Conservation (phyloP, 2,888 invertebrate genomes). For the Seira ritae region DNA sequence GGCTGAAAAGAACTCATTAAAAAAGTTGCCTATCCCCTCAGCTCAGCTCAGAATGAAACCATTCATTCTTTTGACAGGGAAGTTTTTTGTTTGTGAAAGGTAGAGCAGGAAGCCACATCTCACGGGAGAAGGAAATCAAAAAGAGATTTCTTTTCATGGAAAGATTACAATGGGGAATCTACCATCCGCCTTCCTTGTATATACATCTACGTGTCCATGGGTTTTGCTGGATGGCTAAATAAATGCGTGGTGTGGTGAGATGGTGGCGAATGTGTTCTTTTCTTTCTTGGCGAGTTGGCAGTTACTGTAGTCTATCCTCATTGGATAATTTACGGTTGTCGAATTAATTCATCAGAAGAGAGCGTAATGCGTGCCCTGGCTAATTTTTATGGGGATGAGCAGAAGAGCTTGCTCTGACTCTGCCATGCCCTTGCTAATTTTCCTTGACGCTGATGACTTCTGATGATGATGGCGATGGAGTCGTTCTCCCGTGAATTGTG, state of each 20-base stretch:
- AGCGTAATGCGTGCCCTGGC: too few species aligned
- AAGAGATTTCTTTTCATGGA: conserved; percentile 4
- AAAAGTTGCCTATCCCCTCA: not conserved
- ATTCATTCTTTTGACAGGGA: conserved; percentile 11
- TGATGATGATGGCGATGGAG: not conserved
- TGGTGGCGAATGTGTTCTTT: not conserved
- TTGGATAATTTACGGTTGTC: conserved; percentile 14
- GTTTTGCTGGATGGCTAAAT: too few species aligned
- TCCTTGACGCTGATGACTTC: not conserved
- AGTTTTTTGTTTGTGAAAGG: not conserved
- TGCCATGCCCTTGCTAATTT: not conserved
- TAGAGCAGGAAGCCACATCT: conserved; percentile 6
- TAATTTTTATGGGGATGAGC: not conserved
- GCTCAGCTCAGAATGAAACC: not conserved
- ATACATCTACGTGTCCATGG: too few species aligned
- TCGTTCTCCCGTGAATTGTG: too few species aligned
- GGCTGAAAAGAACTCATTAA: conserved; percentile 4
- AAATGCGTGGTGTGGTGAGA: not conserved
- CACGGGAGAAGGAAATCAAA: conserved; percentile 15
- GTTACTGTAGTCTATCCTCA: not conserved
- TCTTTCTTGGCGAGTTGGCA: too few species aligned
- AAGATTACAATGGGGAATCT: not conserved
- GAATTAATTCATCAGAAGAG: conserved; percentile 11
- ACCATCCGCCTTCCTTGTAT: too few species aligned
- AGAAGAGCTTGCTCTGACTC: too few species aligned